Evolutionary conservation across 1,140 invertebrate species (phyloP).

Genomic region (Leptestheria dahalacensis): DNA sequence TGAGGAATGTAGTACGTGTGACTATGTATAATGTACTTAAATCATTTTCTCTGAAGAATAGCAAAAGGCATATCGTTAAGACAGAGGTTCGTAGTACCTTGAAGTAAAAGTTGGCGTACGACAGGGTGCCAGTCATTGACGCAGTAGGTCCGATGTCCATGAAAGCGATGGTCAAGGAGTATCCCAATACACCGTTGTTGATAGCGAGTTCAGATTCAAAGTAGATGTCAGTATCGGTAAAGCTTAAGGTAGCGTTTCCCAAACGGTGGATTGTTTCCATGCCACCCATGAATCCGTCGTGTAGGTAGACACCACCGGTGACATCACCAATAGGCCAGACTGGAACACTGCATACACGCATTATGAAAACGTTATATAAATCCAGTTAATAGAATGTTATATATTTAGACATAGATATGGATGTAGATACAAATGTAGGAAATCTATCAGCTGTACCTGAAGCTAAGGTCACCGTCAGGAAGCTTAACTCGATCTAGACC

Average conservation of each 20-base stretch:
- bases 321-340: not conserved
- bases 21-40: too few relatives aligned
- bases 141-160: conserved; percentile 14
- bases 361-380: too few relatives aligned
- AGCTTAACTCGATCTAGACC: conserved; percentile 1
- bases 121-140: conserved; percentile 1
- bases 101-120: conserved; percentile 11
- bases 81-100: not conserved
- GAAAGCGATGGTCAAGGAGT: conserved; percentile 7
- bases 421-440: too few relatives aligned
- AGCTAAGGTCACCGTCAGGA: conserved; percentile 3
- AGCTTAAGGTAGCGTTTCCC: conserved; percentile 1
- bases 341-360: too few relatives aligned
- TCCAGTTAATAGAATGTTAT: too few relatives aligned
- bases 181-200: not conserved
- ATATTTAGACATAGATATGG: too few relatives aligned
- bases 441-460: not conserved
- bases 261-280: conserved; percentile 4
- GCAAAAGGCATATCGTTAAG: too few relatives aligned
- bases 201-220: conserved; percentile 4
- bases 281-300: conserved; percentile 1
- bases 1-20: too few relatives aligned
- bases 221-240: not conserved
- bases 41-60: too few relatives aligned
- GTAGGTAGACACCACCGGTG: not conserved